Conservation (phyloP, 2,797 vertebrate genomes). For the Channallabes apus region DNA sequence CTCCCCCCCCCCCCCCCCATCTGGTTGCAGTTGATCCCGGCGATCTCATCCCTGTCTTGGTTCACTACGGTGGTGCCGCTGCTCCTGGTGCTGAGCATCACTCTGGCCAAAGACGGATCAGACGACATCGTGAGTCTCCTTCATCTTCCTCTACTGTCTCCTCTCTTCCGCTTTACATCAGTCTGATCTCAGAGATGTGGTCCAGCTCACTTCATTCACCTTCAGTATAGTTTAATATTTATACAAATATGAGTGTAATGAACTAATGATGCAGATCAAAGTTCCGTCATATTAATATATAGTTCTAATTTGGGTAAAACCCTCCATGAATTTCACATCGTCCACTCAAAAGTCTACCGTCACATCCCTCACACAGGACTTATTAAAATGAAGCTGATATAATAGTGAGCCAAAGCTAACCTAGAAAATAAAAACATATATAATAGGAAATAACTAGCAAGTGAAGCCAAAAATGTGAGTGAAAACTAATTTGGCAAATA, state of each 20-base stretch:
- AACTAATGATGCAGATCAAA: neutral
- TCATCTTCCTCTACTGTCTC: neutral
- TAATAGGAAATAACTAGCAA: neutral
- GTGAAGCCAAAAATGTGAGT: neutral
- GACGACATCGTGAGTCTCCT: conserved; percentile 84
- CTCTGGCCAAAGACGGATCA: conserved; percentile 85
- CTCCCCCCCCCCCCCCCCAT: neutral
- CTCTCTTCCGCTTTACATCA: neutral
- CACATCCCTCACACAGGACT: neutral
- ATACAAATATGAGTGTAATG: no score
- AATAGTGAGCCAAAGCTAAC: neutral
- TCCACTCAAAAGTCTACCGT: neutral
- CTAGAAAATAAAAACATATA: neutral
- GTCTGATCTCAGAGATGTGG: neutral
- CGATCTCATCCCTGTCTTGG: conserved; percentile 90
- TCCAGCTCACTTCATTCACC: neutral
- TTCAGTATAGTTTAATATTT: no score
- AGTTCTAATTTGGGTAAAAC: neutral
- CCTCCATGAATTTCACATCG: neutral
- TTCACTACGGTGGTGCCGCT: conserved; percentile 89
- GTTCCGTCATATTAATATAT: neutral
- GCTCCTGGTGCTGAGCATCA: conserved; percentile 83
- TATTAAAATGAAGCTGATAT: neutral
- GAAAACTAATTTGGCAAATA: neutral
- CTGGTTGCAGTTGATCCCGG: conserved; percentile 81